phyloP scores from a whole-genome alignment of 2,113 vertebrate species.

The Vulpes ferrilata region DNA sequence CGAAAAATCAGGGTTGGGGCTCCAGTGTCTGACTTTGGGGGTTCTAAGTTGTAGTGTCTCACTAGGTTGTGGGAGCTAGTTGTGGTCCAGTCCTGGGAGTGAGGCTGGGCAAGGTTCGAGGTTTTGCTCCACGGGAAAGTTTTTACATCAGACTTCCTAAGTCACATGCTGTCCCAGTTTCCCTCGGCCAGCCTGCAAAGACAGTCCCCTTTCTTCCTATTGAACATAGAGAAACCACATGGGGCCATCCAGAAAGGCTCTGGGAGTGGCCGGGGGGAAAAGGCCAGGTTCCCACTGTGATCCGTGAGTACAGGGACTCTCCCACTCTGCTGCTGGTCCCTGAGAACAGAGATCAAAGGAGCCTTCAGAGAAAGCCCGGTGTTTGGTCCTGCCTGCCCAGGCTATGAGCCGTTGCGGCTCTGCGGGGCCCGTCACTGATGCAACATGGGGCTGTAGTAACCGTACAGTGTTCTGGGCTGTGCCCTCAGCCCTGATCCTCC shows the following conservation, averaged over 20 bases:
- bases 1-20: rapidly evolving
- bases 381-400: neutral
- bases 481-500: neutral
- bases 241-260: neutral
- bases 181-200: neutral
- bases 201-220: neutral
- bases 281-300: neutral
- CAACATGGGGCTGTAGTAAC: neutral
- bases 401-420: neutral
- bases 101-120: neutral
- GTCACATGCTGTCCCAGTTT: neutral
- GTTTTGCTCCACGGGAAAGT: rapidly evolving
- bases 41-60: neutral
- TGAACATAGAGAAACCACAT: rapidly evolving
- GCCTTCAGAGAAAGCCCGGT: neutral
- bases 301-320: neutral
- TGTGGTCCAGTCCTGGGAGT: neutral
- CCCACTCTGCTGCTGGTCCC: neutral
- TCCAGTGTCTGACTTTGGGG: neutral
- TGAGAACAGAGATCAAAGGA: neutral
- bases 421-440: neutral
- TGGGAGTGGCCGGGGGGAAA: neutral
- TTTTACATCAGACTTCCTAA: neutral
- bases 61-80: neutral
- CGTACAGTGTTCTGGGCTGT: neutral